Evolutionary conservation across 1,140 invertebrate species (phyloP).

Genomic region (Heliconius hermathena): DNA sequence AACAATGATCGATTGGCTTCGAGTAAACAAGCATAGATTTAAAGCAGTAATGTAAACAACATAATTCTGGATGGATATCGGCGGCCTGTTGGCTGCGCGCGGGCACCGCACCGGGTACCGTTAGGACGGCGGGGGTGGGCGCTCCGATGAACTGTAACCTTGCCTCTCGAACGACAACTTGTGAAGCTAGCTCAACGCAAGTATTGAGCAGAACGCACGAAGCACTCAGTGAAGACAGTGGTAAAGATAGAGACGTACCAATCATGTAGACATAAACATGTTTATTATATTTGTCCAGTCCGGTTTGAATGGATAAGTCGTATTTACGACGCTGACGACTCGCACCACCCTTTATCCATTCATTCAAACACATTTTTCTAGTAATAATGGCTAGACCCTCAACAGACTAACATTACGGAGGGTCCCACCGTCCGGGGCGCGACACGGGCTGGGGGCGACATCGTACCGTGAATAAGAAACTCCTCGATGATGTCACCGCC

Average conservation of each 20-base stretch:
- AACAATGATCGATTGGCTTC: background rate
- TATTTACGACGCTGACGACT: background rate
- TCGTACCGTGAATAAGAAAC: background rate
- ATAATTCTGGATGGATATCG: background rate
- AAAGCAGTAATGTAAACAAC: constrained; percentile 2
- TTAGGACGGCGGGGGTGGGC: background rate
- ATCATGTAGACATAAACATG: too few relatives aligned
- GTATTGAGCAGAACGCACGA: too few relatives aligned
- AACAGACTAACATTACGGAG: too few relatives aligned
- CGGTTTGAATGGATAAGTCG: too few relatives aligned
- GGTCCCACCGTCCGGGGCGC: background rate
- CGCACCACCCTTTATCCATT: background rate
- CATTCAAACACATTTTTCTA: background rate
- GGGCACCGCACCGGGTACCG: background rate
- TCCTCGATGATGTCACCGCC: constrained; percentile 39
- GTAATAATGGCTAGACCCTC: too few relatives aligned
- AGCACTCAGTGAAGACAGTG: background rate
- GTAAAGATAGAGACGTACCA: background rate
- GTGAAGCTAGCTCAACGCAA: too few relatives aligned
- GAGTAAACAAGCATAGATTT: background rate
- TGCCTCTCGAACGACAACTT: constrained; percentile 10
- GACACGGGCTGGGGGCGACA: background rate
- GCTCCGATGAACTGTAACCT: constrained; percentile 11
- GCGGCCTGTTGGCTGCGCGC: background rate
- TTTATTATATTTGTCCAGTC: background rate